Conservation (phyloP, 2,888 invertebrate species). For the Caenorhabditis drosophilae region DNA sequence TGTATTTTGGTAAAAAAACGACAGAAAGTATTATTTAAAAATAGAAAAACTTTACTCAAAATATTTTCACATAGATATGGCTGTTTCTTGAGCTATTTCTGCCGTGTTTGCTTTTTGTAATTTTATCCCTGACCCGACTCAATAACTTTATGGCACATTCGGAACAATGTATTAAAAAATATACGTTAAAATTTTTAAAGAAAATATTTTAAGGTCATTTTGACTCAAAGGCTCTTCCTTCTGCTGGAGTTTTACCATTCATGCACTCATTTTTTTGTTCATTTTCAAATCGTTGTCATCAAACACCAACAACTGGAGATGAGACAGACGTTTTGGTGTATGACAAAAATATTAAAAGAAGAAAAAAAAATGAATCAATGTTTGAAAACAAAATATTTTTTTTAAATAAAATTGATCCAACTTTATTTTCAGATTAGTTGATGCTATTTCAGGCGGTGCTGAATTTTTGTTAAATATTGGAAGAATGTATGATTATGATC, state of each 20-base stretch:
- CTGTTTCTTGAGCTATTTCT: slow-evolving; percentile 70
- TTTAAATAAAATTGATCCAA: slow-evolving; percentile 31
- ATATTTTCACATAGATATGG: slow-evolving; percentile 68
- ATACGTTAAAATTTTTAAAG: too few relatives aligned
- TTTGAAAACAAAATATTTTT: slow-evolving; percentile 37
- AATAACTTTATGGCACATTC: slow-evolving; percentile 50
- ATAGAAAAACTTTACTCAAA: not conserved
- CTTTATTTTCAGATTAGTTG: slow-evolving; percentile 44
- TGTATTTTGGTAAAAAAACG: slow-evolving; percentile 70
- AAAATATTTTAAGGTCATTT: slow-evolving; percentile 69
- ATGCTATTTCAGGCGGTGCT: slow-evolving; percentile 41
- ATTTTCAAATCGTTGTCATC: slow-evolving; percentile 51
- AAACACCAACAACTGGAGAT: slow-evolving; percentile 54
- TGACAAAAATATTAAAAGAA: too few relatives aligned
- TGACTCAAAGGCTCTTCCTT: slow-evolving; percentile 71
- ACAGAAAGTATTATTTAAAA: slow-evolving; percentile 67
- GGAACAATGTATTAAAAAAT: slow-evolving; percentile 51
- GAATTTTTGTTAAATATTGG: slow-evolving; percentile 49
- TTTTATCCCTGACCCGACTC: slow-evolving; percentile 70
- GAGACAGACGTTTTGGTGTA: too few relatives aligned
- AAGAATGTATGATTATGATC: slow-evolving; percentile 41
- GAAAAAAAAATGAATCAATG: too few relatives aligned
- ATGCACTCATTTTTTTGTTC: slow-evolving; percentile 67
- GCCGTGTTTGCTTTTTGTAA: slow-evolving; percentile 71
- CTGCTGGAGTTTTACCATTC: slow-evolving; percentile 71